Conservation (phyloP, 2,797 vertebrate genomes). For the Tragelaphus oryx region DNA sequence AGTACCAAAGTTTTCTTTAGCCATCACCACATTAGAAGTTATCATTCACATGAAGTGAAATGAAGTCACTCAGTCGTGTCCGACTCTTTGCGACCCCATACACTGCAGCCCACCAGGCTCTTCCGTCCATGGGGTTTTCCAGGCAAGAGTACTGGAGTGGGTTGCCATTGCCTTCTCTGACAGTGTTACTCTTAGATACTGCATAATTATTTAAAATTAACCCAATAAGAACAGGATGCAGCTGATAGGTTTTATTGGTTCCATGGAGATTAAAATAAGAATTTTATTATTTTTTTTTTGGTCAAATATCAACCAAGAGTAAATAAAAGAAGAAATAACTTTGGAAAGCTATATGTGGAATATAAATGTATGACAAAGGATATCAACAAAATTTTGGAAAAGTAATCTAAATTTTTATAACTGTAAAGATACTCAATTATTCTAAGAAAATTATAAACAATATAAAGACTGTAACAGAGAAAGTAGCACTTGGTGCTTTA, state of each 20-base stretch:
- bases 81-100: too few species aligned
- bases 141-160: too few species aligned
- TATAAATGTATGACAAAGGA: constrained; percentile 56
- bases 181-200: background rate
- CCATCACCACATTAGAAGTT: background rate
- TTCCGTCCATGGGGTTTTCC: too few species aligned
- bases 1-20: background rate
- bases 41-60: background rate
- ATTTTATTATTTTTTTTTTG: background rate
- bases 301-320: background rate
- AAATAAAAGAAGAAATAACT: background rate
- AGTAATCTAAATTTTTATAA: constrained; percentile 18
- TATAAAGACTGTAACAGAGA: constrained; percentile 32
- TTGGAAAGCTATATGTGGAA: background rate
- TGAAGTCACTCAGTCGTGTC: too few species aligned
- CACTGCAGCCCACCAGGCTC: too few species aligned
- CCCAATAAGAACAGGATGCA: background rate
- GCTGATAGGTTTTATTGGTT: background rate
- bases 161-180: too few species aligned
- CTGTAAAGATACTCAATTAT: background rate
- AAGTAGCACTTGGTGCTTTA: constrained; percentile 15
- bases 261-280: background rate
- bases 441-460: constrained; percentile 21
- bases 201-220: background rate
- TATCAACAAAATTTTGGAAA: constrained; percentile 48